A percentile compares a stretch with the other conserved stretches of the same genome.
These are phyloP conservation scores for Masticophis lateralis DNA, from an alignment of 2,797 vertebrate genomes.

Conservation along the genomic window DNA sequence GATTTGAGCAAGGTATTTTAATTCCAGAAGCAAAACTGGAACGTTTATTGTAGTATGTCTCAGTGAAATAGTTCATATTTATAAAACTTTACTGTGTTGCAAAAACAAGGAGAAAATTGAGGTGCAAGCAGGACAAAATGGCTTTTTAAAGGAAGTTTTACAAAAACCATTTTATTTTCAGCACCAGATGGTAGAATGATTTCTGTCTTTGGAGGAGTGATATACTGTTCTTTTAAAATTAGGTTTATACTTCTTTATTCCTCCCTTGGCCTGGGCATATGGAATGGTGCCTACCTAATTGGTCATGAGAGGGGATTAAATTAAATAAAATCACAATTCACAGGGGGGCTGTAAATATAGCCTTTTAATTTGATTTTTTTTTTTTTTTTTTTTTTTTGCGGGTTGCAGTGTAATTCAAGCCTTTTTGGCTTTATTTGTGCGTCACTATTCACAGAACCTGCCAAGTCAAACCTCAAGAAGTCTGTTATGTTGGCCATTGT, in stretches of 20 bases:
- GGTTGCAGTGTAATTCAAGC: conserved; percentile 78
- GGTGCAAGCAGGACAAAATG: conserved; percentile 46
- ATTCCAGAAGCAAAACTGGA: conserved; percentile 37
- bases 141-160: conserved; percentile 60
- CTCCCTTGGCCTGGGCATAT: conserved; percentile 43
- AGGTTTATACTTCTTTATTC: conserved; percentile 35
- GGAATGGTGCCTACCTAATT: conserved; percentile 75
- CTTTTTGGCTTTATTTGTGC: conserved; percentile 77
- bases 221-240: conserved; percentile 57
- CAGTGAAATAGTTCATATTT: conserved; percentile 51
- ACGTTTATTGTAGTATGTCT: conserved; percentile 29
- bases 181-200: conserved; percentile 70
- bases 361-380: conserved; percentile 75
- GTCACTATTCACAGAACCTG: conserved; percentile 58
- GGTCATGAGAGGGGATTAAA: conserved; percentile 78
- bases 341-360: conserved; percentile 74
- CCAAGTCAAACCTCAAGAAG: conserved; percentile 47
- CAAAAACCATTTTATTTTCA: conserved; percentile 57
- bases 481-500: conserved; percentile 27
- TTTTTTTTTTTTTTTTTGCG: conserved; percentile 73
- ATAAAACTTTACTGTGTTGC: conserved; percentile 54
- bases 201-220: conserved; percentile 66
- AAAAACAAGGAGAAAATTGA: conserved; percentile 52
- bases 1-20: conserved; percentile 32
- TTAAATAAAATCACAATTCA: conserved; percentile 78